Percentiles rank a stretch among this genome's conserved stretches.
These are phyloP conservation scores for Drosophila nasuta DNA, from an alignment of 1,140 invertebrate species.

Conservation along the genomic window DNA sequence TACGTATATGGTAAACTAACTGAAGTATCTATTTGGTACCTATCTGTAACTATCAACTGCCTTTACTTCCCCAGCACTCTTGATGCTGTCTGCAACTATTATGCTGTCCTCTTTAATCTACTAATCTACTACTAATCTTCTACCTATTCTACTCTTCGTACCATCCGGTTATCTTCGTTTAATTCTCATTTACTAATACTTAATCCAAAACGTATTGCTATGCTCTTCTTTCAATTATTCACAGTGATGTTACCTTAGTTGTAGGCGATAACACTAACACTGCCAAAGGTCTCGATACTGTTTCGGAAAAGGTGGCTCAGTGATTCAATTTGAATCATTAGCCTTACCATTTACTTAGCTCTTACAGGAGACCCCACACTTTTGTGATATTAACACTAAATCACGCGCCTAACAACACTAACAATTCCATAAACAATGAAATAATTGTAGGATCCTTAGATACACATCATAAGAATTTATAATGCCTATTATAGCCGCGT, in stretches of 20 bases:
- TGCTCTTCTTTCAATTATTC: slow-evolving; percentile 68
- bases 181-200: slow-evolving; percentile 58
- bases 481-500: slow-evolving; percentile 36
- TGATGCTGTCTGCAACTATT: slow-evolving; percentile 15
- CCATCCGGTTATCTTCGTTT: slow-evolving; percentile 49
- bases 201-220: slow-evolving; percentile 60
- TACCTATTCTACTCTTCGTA: slow-evolving; percentile 11
- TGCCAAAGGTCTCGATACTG: slow-evolving; percentile 68
- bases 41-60: slow-evolving; percentile 37
- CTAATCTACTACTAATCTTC: slow-evolving; percentile 10
- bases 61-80: slow-evolving; percentile 26
- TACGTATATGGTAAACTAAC: slow-evolving; percentile 37
- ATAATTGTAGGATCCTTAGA: slow-evolving; percentile 27
- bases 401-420: slow-evolving; percentile 64
- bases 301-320: slow-evolving; percentile 78
- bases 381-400: slow-evolving; percentile 79
- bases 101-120: slow-evolving; percentile 16
- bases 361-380: slow-evolving; percentile 39
- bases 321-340: slow-evolving; percentile 22
- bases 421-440: slow-evolving; percentile 52
- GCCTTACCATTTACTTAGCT: slow-evolving; percentile 26
- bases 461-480: slow-evolving; percentile 40
- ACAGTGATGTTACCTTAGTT: slow-evolving; percentile 81
- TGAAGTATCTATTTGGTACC: slow-evolving; percentile 9
- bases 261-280: slow-evolving; percentile 67